Conservation (phyloP, 2,888 invertebrate species). For the Lymantria monacha region DNA sequence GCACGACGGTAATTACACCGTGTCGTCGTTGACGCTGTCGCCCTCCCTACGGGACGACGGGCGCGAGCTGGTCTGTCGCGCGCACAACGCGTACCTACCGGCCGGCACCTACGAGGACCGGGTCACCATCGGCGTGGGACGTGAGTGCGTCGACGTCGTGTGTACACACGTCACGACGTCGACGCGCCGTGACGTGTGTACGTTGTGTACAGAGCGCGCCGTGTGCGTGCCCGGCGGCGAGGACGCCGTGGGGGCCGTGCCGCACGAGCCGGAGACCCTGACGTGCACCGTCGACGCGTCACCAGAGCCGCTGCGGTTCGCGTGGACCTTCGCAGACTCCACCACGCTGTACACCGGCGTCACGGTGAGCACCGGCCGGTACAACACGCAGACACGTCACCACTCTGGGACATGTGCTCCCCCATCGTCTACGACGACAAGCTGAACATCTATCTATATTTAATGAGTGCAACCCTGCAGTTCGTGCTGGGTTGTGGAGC, state of each 20-base stretch:
- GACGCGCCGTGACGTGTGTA: too few relatives aligned
- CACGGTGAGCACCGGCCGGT: constrained; percentile 45
- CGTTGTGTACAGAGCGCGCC: constrained; percentile 51
- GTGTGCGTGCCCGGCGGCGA: constrained; percentile 45
- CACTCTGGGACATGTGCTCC: too few relatives aligned
- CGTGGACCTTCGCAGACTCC: constrained; percentile 64
- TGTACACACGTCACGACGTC: too few relatives aligned
- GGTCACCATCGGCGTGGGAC: constrained; percentile 61
- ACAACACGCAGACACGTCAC: too few relatives aligned
- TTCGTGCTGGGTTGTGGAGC: too few relatives aligned
- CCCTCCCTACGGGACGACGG: constrained; percentile 53
- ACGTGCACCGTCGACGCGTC: constrained; percentile 58
- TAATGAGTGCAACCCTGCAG: too few relatives aligned
- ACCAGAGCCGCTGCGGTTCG: constrained; percentile 61
- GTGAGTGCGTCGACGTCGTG: constrained; percentile 43
- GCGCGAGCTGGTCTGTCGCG: constrained; percentile 56
- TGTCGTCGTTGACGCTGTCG: constrained; percentile 62
- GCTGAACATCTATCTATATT: too few relatives aligned
- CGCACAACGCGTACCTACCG: constrained; percentile 50
- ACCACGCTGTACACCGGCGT: constrained; percentile 55
- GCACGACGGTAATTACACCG: constrained; percentile 68
- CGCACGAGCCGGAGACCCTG: constrained; percentile 48
- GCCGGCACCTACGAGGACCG: constrained; percentile 47
- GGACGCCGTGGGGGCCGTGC: constrained; percentile 47
- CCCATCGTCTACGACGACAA: too few relatives aligned